Evolutionary conservation across 2,888 invertebrate genomes (phyloP).

Genomic region (Parnassius apollo): DNA sequence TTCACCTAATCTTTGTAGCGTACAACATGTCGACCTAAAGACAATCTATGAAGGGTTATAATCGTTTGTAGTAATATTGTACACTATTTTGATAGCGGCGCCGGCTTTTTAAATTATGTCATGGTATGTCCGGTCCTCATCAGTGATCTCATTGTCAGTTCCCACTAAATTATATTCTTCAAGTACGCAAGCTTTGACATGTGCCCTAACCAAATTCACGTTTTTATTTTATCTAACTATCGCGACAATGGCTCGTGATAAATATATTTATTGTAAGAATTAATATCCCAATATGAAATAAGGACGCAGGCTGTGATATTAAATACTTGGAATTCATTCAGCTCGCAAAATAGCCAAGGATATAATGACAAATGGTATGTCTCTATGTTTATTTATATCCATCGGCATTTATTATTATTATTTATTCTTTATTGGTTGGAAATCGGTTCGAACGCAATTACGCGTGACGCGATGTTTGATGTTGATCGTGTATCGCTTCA

Average conservation of each 20-base stretch:
- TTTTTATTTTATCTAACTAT: slow-evolving; percentile 49
- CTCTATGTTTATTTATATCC: slow-evolving; percentile 50
- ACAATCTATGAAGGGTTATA: slow-evolving; percentile 47
- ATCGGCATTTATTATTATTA: slow-evolving; percentile 32
- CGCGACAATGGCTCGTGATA: slow-evolving; percentile 53
- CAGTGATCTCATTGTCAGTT: slow-evolving; percentile 62
- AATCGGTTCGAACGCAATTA: slow-evolving; percentile 49
- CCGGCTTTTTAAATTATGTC: slow-evolving; percentile 70
- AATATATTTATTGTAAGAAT: slow-evolving; percentile 41
- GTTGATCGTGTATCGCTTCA: slow-evolving; percentile 44
- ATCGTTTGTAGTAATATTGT: slow-evolving; percentile 42
- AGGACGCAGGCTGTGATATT: slow-evolving; percentile 26
- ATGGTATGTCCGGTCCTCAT: slow-evolving; percentile 73
- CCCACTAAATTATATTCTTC: slow-evolving; percentile 46
- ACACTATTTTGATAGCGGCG: slow-evolving; percentile 70
- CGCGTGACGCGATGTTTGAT: slow-evolving; percentile 46
- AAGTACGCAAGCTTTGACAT: slow-evolving; percentile 55
- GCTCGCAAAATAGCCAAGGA: slow-evolving; percentile 42
- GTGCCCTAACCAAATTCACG: slow-evolving; percentile 47
- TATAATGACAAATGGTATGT: slow-evolving; percentile 49
- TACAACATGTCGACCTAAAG: slow-evolving; percentile 49
- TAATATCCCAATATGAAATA: slow-evolving; percentile 32
- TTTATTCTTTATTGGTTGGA: slow-evolving; percentile 55
- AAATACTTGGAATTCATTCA: slow-evolving; percentile 32
- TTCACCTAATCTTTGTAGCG: slow-evolving; percentile 50